Evolutionary conservation across 2,797 vertebrate genomes (phyloP), one percentile per base, ranked within the genome.

Genomic region (Sardinella longiceps): DNA sequence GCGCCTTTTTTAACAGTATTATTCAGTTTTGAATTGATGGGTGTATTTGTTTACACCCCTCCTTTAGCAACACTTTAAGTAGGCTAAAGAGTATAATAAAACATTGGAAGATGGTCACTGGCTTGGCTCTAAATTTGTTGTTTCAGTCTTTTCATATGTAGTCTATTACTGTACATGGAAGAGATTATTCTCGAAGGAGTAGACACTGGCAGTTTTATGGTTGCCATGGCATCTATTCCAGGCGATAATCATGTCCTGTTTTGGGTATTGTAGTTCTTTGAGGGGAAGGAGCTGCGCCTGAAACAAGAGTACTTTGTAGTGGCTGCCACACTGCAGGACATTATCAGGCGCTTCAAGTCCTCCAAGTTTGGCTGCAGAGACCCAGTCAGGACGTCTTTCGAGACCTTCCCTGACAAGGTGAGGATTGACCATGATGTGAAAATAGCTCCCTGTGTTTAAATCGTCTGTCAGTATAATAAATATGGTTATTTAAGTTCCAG

Each of bases 241-340:
- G 2, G 25, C 14, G 1, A 30, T 14, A 30, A 30, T n/a, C n/a
- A n/a, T 2, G 28, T 66, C 3, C 33, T 33, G 60, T 70, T 70
- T 70, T 70, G 58, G 60, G 30, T 82, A n/a, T 37, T 83, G 0
- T 84, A 96, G 96, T 97, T 97, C 90, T 97, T 97, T 0, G 96
- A 97, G 92, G 96, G 96, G n/a, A 97, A 97, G 91, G 97, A 97
- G 91, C 92, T 97, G 66, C 91, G 96, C 18, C 90, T 97, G 87
- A 97, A 97, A 84, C 96, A 97, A 91, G 96, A 97, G 83, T 97
- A 97, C 90, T 97, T 97, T 0, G 96, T 97, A 85, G 97, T 97
- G 82, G 96, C 96, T 0, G 96, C 96, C 81, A 96, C 96, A 2
- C 94, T 97, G 3, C 96, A 97, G 85, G 96, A 97, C 90, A 97